Conservation (phyloP, 2,888 invertebrate species). For the Pharmacophagus antenor region DNA sequence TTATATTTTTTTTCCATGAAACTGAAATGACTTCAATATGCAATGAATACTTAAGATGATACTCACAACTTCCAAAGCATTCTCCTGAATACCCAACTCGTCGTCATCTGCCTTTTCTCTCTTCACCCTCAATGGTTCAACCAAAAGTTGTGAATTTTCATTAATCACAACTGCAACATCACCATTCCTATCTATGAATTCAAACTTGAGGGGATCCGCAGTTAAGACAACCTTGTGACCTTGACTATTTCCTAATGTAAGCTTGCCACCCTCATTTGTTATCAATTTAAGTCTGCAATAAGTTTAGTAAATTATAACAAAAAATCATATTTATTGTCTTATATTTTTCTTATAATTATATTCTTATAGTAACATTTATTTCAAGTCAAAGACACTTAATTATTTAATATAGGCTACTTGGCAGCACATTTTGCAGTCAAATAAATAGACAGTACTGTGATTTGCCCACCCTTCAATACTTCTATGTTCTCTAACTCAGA, state of each 20-base stretch:
- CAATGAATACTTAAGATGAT: slow-evolving; percentile 24
- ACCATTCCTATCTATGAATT: slow-evolving; percentile 86
- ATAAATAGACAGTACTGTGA: no score
- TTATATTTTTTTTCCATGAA: no score
- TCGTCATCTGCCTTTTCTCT: slow-evolving; percentile 70
- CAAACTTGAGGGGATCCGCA: slow-evolving; percentile 90
- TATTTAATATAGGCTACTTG: no score
- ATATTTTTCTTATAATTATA: no score
- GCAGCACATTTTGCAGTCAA: no score
- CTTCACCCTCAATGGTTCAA: slow-evolving; percentile 92
- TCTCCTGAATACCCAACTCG: slow-evolving; percentile 40
- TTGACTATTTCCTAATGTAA: slow-evolving; percentile 58
- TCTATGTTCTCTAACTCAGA: no score
- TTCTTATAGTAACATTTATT: no score
- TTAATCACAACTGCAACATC: slow-evolving; percentile 90
- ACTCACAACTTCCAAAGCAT: slow-evolving; percentile 57
- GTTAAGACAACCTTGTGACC: slow-evolving; percentile 81
- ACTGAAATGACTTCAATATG: no score
- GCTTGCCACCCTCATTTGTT: slow-evolving; percentile 55
- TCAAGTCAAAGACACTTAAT: no score
- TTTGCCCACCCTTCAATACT: no score
- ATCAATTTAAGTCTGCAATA: slow-evolving; percentile 57
- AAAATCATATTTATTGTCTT: no score
- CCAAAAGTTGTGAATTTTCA: slow-evolving; percentile 92
- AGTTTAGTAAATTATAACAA: slow-evolving; percentile 4